Base-by-base conservation (phyloP, 2,797 vertebrate genomes). In the Platalea minor region DNA sequence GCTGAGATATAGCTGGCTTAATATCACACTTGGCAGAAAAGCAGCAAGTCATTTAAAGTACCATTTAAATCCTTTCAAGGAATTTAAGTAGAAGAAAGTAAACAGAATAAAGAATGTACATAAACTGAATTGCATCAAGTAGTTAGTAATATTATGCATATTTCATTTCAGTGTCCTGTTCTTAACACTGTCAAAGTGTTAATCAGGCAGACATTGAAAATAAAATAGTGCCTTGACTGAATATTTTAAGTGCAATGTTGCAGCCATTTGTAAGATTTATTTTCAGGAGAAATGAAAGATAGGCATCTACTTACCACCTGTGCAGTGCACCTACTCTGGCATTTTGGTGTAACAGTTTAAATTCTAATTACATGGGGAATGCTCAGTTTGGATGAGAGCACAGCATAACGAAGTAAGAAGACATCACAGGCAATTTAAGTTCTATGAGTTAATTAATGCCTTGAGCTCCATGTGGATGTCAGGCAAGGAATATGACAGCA, bases 121-220 rank as follows among this genome's bases (percentile, higher is more conserved):
- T 29, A 64, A 94, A 54, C 6, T 56, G 21, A 82, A 78, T 74
- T 68, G 28, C 16, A 67, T 82, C 25, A 33, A 29, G 18, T 16
- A 37, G 11, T 59, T 75, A 68, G 17, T 53, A 53, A 56, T 45
- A 53, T 12, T 46, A 8, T 29, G 5, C 37, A 29, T 21, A 74
- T 93, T 94, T 96, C 45, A 93, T 95, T 95, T 92, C 28, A 75
- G 86, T 93, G 70, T 96, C 90, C 84, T 91, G 39, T 4, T 93
- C 75, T 94, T 96, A 85, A 90, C 29, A 87, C 74, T 85, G 68
- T 88, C 72, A 88, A 85, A 94, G 82, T 89, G 82, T 75, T 95
- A 95, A 96, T 95, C 79, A 94, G 89, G 50, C n/a, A 95, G 48
- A 91, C 56, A 53, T 50, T 73, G 54, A 88, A 97, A 96, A 78